Percentiles rank a stretch among this genome's conserved stretches.
phyloP scores from a whole-genome alignment of 2,113 vertebrate species.

The Syngnathus typhle region DNA sequence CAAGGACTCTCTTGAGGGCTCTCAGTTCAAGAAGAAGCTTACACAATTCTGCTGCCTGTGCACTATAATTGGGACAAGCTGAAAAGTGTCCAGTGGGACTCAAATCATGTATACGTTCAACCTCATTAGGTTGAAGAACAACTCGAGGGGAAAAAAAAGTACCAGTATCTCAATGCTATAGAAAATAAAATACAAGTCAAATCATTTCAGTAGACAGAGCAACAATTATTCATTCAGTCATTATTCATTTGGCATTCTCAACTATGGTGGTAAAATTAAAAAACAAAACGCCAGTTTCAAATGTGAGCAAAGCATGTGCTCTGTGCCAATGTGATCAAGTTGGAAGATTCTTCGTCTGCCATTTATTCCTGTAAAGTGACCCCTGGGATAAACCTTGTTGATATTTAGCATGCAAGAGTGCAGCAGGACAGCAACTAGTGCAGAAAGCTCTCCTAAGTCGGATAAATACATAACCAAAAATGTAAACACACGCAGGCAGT shows the following conservation, averaged over 20 bases:
- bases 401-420: not conserved
- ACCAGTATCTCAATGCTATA: not conserved
- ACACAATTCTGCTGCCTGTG: conserved; percentile 17
- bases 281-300: not conserved
- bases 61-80: conserved; percentile 20
- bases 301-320: not conserved
- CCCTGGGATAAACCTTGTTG: not conserved
- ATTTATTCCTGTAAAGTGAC: conserved; percentile 3
- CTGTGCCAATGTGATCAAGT: not conserved
- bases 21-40: conserved; percentile 35
- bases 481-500: conserved; percentile 4
- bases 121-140: not conserved
- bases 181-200: not conserved
- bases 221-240: no score
- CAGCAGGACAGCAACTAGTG: conserved; percentile 10
- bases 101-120: not conserved
- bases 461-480: conserved; percentile 3
- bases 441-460: conserved; percentile 13
- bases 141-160: not conserved
- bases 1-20: conserved; percentile 25
- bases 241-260: no score
- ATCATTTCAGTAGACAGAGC: not conserved
- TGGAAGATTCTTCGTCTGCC: not conserved
- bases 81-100: conserved; percentile 6
- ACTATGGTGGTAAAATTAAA: no score